Evolutionary conservation across 1,140 invertebrate species (phyloP), one percentile per base, ranked within the genome.

Genomic region (Pogonus chalceus): DNA sequence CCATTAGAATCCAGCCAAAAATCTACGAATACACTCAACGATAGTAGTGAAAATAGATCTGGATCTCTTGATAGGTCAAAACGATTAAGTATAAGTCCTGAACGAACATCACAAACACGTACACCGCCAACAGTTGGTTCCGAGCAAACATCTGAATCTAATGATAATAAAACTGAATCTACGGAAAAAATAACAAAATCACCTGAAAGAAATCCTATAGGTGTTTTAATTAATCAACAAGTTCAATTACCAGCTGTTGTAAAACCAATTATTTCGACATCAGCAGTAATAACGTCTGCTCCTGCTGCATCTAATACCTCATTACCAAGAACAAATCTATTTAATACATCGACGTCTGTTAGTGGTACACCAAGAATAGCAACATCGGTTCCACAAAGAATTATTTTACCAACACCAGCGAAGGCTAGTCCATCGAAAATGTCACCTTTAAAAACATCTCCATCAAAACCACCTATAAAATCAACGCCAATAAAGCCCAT

Each of bases 401-500:
- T 75, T 52, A 66, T 73, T 46, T 63, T 75, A 49, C 73, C 75
- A 22, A 68, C 59, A 26, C 54, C 61, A 21, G 56, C 62, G 1
- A 66, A 66, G 54, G 60, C 62, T 7, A 72, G 70, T 56, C 70
- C 73, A 2, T 67, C 72, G 39, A 75, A 76, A 58, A 62, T 71
- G 39, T 62, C 65, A 48, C 70, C 72, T 1, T 23, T 60, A 21
- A 56, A 60, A 51, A 22, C 56, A 4, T 60, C 57, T 52, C 64
- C 69, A 49, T 64, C 64, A 1, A 78, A 79, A 66, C 69, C 71
- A 47, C 70, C 73, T 2, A 74, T 76, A 55, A 78, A 77, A 65
- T 74, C 73, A 18, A 72, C 72, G 50, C 75, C 76, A 4, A 76
- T 76, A 57, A 76, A 77, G 60, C 74, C 74, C 26, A 72, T 76